Evolutionary conservation across 2,888 invertebrate species (phyloP), one percentile per base, ranked within the genome.

Genomic region (Beris chalybata): DNA sequence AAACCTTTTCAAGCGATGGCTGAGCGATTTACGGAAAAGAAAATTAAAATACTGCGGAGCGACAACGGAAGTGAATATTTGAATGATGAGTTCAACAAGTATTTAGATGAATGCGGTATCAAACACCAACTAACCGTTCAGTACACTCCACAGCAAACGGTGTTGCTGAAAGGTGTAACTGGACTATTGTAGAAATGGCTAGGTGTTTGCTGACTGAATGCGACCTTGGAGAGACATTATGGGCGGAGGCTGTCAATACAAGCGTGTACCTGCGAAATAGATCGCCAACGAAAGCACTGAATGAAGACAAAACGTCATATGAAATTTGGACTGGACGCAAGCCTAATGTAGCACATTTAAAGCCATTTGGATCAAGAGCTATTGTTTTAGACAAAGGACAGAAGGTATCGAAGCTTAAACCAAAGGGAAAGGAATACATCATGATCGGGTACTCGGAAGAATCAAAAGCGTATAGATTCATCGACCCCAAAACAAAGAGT

Each of bases 41-140:
- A 73, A 63, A 69, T 74, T 3, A 72, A 72, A 66, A 68, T 67
- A 30, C 63, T 76, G 4, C 70, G 74, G 29, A 72, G 72, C 5
- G 74, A 76, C 65, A 72, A 73, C 66, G 75, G 72, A 13, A 59
- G 67, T 53, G 75, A 75, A 67, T 74, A 74, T 59, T 66, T 71
- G 6, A 71, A 64, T 32, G 15, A 13, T 6, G 59, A 65, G 29
- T 70, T 75, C 38, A 64, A 71, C 29, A 58, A 72, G 22, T 74
- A 71, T 64, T 63, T 74, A 12, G 54, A 69, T 22, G 50, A 69
- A 30, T 58, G 73, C 47, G 74, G 74, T 15, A 75, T 74, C 29
- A 65, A 71, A 32, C 69, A 69, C 13, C 72, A 73, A 50, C 65
- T 67, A 29, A 73, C 71, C 5, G 71, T 73, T 64, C 61, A 67